These are phyloP conservation scores for Chromis chromis DNA, from an alignment of 2,797 vertebrate species.

Conservation along the genomic window DNA sequence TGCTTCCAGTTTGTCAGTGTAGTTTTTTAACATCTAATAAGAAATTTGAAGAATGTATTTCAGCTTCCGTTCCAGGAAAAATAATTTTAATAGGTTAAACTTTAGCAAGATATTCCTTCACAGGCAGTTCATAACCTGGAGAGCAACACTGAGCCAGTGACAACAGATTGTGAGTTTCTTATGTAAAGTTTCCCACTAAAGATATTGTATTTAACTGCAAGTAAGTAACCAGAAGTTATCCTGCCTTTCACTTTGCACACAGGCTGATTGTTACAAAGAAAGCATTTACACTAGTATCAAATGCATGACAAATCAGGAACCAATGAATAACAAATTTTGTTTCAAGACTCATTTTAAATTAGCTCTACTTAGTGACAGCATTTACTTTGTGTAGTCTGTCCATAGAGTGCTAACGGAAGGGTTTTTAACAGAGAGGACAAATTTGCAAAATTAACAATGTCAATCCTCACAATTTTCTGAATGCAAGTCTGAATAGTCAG, in stretches of 20 bases:
- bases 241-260: not conserved
- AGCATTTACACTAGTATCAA: not conserved
- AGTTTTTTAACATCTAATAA: not conserved
- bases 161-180: not conserved
- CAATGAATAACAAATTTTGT: not conserved
- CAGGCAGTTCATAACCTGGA: not conserved
- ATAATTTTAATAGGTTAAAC: not conserved
- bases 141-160: not conserved
- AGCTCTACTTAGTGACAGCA: conserved; percentile 2
- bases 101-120: not conserved
- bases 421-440: conserved; percentile 11
- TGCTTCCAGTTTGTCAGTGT: not conserved
- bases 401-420: not conserved
- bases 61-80: not conserved
- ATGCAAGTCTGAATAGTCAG: conserved; percentile 31
- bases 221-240: not conserved
- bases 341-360: not conserved
- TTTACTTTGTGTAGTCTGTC: not conserved
- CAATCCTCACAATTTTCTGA: conserved; percentile 10
- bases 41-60: not conserved
- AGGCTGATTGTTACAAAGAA: not conserved
- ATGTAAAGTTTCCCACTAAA: not conserved
- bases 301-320: conserved; percentile 6
- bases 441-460: conserved; percentile 30
- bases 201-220: not conserved